These are phyloP conservation scores for Drosophila percnosoma DNA, from an alignment of 2,888 invertebrate genomes.

Conservation along the genomic window DNA sequence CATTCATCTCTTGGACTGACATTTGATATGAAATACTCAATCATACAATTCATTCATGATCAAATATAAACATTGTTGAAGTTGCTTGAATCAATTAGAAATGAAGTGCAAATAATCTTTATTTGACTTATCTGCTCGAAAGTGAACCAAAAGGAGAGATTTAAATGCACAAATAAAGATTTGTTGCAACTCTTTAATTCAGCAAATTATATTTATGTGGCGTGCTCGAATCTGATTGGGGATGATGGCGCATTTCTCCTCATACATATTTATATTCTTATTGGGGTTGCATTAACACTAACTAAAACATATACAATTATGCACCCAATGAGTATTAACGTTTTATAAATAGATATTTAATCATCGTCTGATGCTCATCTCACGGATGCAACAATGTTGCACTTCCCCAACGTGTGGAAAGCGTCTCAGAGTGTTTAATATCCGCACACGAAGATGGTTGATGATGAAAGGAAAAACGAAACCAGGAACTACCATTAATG, in stretches of 20 bases:
- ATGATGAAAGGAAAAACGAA: conserved; percentile 12
- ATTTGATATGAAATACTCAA: not conserved
- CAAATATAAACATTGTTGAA: not conserved
- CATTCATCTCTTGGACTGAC: not conserved
- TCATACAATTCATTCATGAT: not conserved
- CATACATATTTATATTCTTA: conserved; percentile 12
- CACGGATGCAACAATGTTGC: conserved; percentile 40
- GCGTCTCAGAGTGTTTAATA: conserved; percentile 21
- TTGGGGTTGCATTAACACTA: not conserved
- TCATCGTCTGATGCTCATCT: conserved; percentile 11
- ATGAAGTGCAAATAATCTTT: not conserved
- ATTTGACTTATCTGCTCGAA: not conserved
- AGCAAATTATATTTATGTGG: not conserved
- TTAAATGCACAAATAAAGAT: not conserved
- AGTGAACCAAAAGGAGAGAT: not conserved
- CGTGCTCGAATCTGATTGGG: not conserved
- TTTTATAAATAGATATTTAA: conserved; percentile 2
- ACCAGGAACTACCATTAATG: conserved; percentile 23
- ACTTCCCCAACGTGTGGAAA: conserved; percentile 30
- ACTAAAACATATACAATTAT: not conserved
- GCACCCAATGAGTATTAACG: not conserved
- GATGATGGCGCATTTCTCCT: not conserved
- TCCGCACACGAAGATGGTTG: conserved; percentile 33
- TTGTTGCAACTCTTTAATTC: not conserved
- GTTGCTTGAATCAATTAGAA: not conserved